phyloP scores from a whole-genome alignment of 2,888 invertebrate species.

The Drosophila percnosoma region DNA sequence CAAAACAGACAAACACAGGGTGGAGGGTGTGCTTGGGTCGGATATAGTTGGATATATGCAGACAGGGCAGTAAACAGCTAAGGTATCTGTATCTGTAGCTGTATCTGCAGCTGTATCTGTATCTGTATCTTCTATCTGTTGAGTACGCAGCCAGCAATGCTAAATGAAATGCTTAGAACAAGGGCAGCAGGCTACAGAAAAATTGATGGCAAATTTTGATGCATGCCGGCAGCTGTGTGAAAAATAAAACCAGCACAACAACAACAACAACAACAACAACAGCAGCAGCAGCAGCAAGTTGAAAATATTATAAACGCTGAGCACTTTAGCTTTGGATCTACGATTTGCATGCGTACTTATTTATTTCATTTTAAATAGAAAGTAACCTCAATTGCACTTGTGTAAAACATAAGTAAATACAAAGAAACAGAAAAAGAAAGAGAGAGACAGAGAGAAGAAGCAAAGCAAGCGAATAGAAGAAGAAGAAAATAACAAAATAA shows the following conservation, averaged over 20 bases:
- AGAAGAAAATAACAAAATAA: neutral
- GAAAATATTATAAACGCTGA: conserved; percentile 31
- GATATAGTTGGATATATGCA: neutral
- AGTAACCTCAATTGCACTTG: conserved; percentile 78
- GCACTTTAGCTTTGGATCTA: conserved; percentile 37
- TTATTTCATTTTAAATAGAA: conserved; percentile 77
- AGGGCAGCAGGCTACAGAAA: conserved; percentile 46
- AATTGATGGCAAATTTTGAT: conserved; percentile 77
- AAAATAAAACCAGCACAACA: conserved; percentile 48
- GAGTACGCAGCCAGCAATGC: conserved; percentile 7
- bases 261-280: conserved; percentile 24
- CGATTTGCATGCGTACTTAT: conserved; percentile 70
- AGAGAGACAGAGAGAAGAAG: conserved; percentile 18
- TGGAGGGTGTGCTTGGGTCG: neutral
- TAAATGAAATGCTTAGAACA: conserved; percentile 48
- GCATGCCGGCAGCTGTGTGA: conserved; percentile 72
- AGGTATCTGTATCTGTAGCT: conserved; percentile 15
- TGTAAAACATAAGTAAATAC: conserved; percentile 75
- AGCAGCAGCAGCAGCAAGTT: conserved; percentile 7
- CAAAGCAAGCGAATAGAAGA: conserved; percentile 9
- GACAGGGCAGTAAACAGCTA: conserved; percentile 19
- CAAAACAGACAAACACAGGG: neutral
- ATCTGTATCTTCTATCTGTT: conserved; percentile 14
- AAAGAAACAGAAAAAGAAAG: conserved; percentile 3
- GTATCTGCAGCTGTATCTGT: neutral